phyloP scores from a whole-genome alignment of 2,797 vertebrate genomes.

The Schizopygopsis pylzovi region DNA sequence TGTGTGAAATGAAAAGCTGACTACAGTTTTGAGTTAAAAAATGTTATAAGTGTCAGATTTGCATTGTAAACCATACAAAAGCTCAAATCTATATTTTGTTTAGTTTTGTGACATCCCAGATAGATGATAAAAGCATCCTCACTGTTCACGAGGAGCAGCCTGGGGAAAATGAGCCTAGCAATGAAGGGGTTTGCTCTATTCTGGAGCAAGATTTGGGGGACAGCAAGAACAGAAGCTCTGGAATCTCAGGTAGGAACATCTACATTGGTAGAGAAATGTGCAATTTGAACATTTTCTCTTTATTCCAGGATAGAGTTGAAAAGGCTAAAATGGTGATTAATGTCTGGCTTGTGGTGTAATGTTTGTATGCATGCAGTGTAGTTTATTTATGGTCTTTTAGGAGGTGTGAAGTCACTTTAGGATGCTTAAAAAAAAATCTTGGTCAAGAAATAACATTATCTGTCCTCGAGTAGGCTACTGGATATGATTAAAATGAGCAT shows the following conservation, averaged over 20 bases:
- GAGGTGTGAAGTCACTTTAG: background rate
- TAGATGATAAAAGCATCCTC: conserved; percentile 22
- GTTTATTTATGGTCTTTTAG: background rate
- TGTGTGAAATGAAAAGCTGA: background rate
- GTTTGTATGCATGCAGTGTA: background rate
- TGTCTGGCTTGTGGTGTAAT: background rate
- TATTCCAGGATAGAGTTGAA: background rate
- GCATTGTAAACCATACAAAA: background rate
- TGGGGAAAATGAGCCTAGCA: conserved; percentile 63
- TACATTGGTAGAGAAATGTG: background rate
- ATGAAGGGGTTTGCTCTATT: conserved; percentile 10
- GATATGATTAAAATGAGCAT: background rate
- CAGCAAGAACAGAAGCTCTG: background rate
- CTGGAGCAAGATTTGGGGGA: conserved; percentile 28
- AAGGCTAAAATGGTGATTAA: background rate
- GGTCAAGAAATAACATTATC: background rate
- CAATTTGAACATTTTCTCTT: background rate
- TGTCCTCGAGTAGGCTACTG: background rate
- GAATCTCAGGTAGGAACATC: background rate
- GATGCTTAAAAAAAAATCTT: background rate
- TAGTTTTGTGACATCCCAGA: conserved; percentile 52
- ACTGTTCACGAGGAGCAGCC: conserved; percentile 57
- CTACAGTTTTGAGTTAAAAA: background rate
- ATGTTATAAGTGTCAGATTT: background rate
- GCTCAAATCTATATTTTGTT: background rate